Evolutionary conservation across 64 coral and sea anemone species (phyloP), one percentile per base, ranked within the genome.

Genomic region (Catalaphyllia jardinei): DNA sequence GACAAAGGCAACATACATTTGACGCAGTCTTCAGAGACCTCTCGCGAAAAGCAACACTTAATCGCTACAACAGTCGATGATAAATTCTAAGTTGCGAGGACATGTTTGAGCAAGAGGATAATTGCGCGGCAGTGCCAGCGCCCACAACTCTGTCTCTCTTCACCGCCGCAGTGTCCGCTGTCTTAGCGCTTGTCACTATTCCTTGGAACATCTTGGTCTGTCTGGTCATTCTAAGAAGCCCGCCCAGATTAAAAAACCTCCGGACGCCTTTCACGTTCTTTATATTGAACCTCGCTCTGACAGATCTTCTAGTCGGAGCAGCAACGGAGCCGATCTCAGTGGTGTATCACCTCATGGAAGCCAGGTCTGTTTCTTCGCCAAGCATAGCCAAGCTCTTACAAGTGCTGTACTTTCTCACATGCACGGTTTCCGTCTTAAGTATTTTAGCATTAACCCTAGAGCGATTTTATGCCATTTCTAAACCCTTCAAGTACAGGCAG

Each of bases 391-490:
- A 46, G 89, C 61, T 95, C 67, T 83, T 80, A 8, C 94, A 91
- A 18, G 79, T 92, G 12, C 49, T 75, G 29, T 95, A 95, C 13
- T 95, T 95, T 42, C 39, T 91, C 18, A 63, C 86, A 20, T 95
- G 94, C 35, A 95, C 94, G 6, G 89, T 90, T 8, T 95, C 94
- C 22, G 79, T 95, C 14, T 76, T 95, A 24, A 95, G 89, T 52
- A 89, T 95, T 29, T 76, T 85, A 30, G 86, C 86, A 29, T 79
- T 95, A 31, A 95, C 94, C 10, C 22, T 95, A 16, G 94, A 95
- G 39, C 89, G 94, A 52, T 91, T 87, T 39, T 83, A 88, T 28
- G 89, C 94, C 8, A 95, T 95, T 83, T 88, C 94, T 12, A 88
- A 89, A 67, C 94, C 94, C 64, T 29, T 95, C 10, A 72, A 73